Base-by-base conservation (phyloP, 2,113 vertebrate species). In the Athene noctua region DNA sequence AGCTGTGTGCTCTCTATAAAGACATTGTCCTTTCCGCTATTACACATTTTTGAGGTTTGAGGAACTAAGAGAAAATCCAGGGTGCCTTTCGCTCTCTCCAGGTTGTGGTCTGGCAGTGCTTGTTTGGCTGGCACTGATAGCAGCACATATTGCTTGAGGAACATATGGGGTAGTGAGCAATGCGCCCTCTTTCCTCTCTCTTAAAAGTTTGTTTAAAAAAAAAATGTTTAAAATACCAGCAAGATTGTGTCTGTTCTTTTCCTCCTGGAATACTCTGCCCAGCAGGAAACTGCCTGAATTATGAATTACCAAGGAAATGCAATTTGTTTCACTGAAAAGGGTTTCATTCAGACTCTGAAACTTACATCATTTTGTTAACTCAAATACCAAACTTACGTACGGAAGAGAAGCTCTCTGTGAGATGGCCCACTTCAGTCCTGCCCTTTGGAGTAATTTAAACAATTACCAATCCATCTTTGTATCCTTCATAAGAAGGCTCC, bases 61-160 rank as follows among this genome's bases (percentile, higher is more conserved):
- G 74, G 81, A 90, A 27, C 81, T 61, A 20, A 10, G 51, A 72
- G 52, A 88, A 92, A 84, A 96, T 58, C 46, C 83, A 92, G 5
- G 40, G 80, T 84, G 89, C 49, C 27, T 86, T 86, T 92, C 59
- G 66, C 8, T 79, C 84, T 91, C 80, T 79, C 84, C 77, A 52
- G 87, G 68, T 67, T 84, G 86, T 96, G 94, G 83, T 92, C 93
- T 96, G 94, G 93, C 92, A 92, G 25, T 13, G 54, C 47, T 93
- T 83, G 57, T 78, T 94, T 74, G 82, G 74, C 71, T 88, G 88
- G 90, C 93, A 92, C 21, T 47, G 54, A 40, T 5, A 86, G 67
- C 70, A 88, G 62, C 2, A 1, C 78, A 54, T 72, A 91, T 17
- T 87, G 78, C 79, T 72, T 20, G 62, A 92, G 62, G 92, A 96